A percentile compares a stretch with the other conserved stretches of the same genome.
Evolutionary conservation across 2,797 vertebrate species (phyloP).

Genomic region (Babyrousa celebensis): DNA sequence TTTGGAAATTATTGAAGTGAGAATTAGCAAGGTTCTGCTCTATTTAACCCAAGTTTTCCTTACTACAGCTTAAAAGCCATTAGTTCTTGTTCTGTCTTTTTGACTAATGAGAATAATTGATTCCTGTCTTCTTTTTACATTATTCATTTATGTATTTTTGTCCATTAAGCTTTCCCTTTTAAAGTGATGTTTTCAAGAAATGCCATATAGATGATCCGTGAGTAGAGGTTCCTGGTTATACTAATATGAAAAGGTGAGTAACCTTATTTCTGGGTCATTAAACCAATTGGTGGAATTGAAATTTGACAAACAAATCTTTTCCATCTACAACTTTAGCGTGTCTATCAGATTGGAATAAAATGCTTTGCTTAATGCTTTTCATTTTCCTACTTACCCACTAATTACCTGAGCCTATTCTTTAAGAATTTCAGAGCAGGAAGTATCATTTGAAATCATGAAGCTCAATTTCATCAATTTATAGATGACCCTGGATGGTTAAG

Average conservation of each 20-base stretch:
- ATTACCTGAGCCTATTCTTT: constrained; percentile 61
- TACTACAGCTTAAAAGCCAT: constrained; percentile 66
- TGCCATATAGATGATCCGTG: constrained; percentile 40
- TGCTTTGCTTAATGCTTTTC: constrained; percentile 56
- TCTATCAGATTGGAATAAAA: constrained; percentile 45
- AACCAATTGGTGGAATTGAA: constrained; percentile 17
- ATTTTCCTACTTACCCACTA: background rate
- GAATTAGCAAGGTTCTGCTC: constrained; percentile 70
- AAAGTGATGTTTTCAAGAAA: constrained; percentile 73
- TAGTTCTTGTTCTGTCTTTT: constrained; percentile 70
- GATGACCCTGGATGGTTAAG: background rate
- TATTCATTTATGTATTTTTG: constrained; percentile 75
- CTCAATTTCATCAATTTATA: background rate
- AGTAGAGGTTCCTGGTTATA: constrained; percentile 48
- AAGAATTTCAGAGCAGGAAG: constrained; percentile 51
- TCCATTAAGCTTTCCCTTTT: constrained; percentile 75
- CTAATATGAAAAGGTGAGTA: constrained; percentile 6
- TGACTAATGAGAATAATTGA: constrained; percentile 80
- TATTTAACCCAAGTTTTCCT: constrained; percentile 72
- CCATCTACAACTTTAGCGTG: constrained; percentile 21
- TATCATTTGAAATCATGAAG: background rate
- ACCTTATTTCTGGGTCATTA: constrained; percentile 74
- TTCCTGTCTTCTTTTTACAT: constrained; percentile 72
- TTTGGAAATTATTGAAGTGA: constrained; percentile 68
- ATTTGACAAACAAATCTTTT: constrained; percentile 71